A percentile compares a stretch with the other conserved stretches of the same genome.
Evolutionary conservation across 2,888 invertebrate genomes (phyloP).

Genomic region (Kuschelorhynchus macadamiae): DNA sequence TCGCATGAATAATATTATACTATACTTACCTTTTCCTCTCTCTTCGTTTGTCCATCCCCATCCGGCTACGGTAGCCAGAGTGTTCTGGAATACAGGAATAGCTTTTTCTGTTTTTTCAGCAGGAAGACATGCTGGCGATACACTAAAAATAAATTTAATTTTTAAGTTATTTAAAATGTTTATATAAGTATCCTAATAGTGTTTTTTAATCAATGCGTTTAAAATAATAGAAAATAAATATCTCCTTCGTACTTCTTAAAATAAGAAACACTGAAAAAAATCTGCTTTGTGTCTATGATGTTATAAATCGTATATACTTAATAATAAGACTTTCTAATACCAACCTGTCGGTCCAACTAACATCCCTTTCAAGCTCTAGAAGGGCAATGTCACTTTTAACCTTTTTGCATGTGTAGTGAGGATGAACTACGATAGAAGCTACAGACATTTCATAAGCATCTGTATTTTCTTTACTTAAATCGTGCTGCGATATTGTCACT

Average conservation of each 20-base stretch:
- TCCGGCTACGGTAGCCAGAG: slow-evolving; percentile 81
- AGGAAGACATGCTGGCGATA: slow-evolving; percentile 86
- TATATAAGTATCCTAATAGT: too few species aligned
- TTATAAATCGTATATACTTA: too few species aligned
- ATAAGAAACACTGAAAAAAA: too few species aligned
- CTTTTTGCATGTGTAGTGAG: slow-evolving; percentile 78
- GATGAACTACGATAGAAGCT: slow-evolving; percentile 78
- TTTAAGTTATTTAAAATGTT: too few species aligned
- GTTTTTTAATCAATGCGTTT: too few species aligned
- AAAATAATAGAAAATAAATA: too few species aligned
- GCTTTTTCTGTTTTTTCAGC: slow-evolving; percentile 69
- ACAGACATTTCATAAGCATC: slow-evolving; percentile 69
- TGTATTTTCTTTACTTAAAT: slow-evolving; percentile 74
- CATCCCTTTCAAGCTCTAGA: slow-evolving; percentile 76
- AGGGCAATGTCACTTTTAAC: slow-evolving; percentile 82
- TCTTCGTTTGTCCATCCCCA: slow-evolving; percentile 91
- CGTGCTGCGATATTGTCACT: slow-evolving; percentile 80
- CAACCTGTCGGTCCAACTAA: slow-evolving; percentile 62
- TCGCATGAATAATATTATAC: too few species aligned
- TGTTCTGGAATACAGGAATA: slow-evolving; percentile 72
- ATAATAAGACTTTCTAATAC: too few species aligned
- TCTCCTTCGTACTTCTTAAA: too few species aligned
- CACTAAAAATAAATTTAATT: slow-evolving; percentile 54
- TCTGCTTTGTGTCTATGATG: too few species aligned
- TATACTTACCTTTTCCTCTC: slow-evolving; percentile 72